These are phyloP conservation scores for Julus scanicus DNA, from an alignment of 2,888 invertebrate species.

Conservation along the genomic window DNA sequence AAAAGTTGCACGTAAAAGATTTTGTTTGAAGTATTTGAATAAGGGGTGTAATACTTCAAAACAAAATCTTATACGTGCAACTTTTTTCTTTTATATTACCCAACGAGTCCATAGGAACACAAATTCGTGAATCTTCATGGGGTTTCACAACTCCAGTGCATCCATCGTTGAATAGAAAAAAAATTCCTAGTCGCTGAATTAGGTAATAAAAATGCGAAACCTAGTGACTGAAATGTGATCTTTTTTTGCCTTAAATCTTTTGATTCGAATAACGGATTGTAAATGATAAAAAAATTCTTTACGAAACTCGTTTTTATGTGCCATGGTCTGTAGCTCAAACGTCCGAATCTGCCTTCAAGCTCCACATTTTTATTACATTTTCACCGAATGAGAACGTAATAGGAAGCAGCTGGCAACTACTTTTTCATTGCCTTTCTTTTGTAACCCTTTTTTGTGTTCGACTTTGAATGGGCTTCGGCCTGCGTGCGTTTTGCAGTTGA, in stretches of 20 bases:
- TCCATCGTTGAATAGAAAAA: not conserved
- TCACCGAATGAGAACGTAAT: constrained; percentile 46
- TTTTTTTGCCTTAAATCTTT: constrained; percentile 9
- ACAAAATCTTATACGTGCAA: too few relatives aligned
- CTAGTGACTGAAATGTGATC: constrained; percentile 4
- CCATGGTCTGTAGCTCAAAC: not conserved
- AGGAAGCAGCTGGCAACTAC: constrained; percentile 41
- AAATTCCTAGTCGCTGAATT: not conserved
- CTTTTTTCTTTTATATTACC: not conserved
- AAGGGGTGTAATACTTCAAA: too few relatives aligned
- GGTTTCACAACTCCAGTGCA: not conserved
- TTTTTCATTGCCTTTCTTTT: constrained; percentile 37
- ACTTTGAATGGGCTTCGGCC: not conserved
- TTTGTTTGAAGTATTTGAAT: not conserved
- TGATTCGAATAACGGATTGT: constrained; percentile 37
- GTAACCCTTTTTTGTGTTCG: constrained; percentile 5
- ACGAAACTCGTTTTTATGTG: not conserved
- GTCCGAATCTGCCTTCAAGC: constrained; percentile 24
- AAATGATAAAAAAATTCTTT: not conserved
- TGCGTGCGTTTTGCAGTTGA: constrained; percentile 1
- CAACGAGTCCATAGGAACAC: not conserved
- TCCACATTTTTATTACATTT: constrained; percentile 32
- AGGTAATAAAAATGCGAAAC: not conserved
- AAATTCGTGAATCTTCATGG: not conserved
- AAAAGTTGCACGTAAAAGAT: too few relatives aligned